Conservation (phyloP, 2,113 vertebrate genomes). For the Agelaius tricolor region DNA sequence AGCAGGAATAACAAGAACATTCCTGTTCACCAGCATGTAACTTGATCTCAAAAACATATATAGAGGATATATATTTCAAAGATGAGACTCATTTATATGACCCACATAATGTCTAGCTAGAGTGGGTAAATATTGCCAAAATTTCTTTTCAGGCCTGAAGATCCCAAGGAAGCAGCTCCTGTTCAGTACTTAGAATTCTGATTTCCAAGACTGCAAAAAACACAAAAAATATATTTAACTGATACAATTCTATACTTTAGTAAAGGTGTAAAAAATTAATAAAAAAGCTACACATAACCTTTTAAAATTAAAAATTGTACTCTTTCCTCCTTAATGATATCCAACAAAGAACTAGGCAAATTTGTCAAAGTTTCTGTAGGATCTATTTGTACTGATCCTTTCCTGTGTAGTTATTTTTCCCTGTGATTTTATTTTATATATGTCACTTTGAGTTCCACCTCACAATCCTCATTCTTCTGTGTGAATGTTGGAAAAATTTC, state of each 20-base stretch:
- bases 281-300: background rate
- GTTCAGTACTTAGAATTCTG: background rate
- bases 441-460: background rate
- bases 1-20: background rate
- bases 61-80: background rate
- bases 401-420: background rate
- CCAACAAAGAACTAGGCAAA: background rate
- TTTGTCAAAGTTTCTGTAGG: background rate
- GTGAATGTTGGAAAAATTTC: background rate
- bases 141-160: background rate
- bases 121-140: background rate
- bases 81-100: background rate
- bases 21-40: background rate
- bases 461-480: background rate
- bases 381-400: background rate
- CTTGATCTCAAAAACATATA: background rate
- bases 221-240: background rate
- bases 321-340: background rate
- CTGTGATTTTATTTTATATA: background rate
- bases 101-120: background rate
- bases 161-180: background rate
- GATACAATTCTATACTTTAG: background rate
- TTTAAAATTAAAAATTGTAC: background rate
- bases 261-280: background rate
- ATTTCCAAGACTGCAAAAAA: background rate